These are phyloP conservation scores for Acropora tenuis DNA, from an alignment of 64 coral and sea anemone genomes.

Conservation along the genomic window DNA sequence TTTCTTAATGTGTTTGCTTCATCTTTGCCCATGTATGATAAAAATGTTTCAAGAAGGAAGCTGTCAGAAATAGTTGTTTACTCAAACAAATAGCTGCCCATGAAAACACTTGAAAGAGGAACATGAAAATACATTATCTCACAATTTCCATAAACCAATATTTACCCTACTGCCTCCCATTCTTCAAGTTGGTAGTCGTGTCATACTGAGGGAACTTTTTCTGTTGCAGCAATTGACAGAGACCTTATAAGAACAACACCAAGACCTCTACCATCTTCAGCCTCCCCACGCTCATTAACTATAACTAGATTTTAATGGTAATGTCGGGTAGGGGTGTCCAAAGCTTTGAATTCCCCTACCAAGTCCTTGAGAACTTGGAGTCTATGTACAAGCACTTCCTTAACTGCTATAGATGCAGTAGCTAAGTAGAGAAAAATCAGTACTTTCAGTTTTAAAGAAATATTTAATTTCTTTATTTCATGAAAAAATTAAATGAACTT, in stretches of 20 bases:
- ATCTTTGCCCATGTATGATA: constrained; percentile 44
- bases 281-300: constrained; percentile 59
- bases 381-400: constrained; percentile 68
- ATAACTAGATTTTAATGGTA: constrained; percentile 56
- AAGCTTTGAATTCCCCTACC: constrained; percentile 56
- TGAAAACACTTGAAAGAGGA: constrained; percentile 60
- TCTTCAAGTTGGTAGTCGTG: constrained; percentile 58
- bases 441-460: constrained; percentile 54
- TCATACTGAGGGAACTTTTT: constrained; percentile 67
- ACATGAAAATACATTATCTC: constrained; percentile 56
- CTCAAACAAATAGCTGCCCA: constrained; percentile 60
- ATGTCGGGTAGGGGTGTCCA: constrained; percentile 44
- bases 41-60: constrained; percentile 57
- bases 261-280: constrained; percentile 52
- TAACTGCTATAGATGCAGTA: constrained; percentile 24
- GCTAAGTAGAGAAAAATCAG: constrained; percentile 30
- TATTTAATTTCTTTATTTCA: constrained; percentile 5
- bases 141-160: constrained; percentile 67
- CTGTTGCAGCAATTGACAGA: constrained; percentile 43
- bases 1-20: constrained; percentile 60
- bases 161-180: constrained; percentile 65
- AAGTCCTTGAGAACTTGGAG: constrained; percentile 58
- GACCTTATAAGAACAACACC: constrained; percentile 60
- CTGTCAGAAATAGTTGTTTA: constrained; percentile 60
- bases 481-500: constrained; percentile 30